Conservation (phyloP, 2,797 vertebrate genomes). For the Lycodopsis pacificus region DNA sequence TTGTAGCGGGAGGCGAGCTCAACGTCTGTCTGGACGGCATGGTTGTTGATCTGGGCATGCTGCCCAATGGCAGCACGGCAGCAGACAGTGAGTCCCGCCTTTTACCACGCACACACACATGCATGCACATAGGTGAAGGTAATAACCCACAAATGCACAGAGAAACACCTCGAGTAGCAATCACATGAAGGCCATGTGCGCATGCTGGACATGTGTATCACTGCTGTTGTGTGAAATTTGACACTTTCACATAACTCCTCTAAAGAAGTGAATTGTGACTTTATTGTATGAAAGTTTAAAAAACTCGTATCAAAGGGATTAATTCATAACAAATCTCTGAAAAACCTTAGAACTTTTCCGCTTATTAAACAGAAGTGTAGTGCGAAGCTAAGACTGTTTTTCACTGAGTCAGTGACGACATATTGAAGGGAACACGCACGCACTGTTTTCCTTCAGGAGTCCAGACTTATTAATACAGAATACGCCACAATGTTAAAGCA, state of each 20-base stretch:
- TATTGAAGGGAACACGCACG: conserved; percentile 14
- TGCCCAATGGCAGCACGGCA: conserved; percentile 89
- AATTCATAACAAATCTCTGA: not conserved
- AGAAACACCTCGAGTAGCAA: conserved; percentile 15
- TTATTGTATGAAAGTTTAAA: not conserved
- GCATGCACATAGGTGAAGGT: conserved; percentile 11
- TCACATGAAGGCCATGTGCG: conserved; percentile 8
- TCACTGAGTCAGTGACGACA: not conserved
- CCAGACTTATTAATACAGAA: conserved; percentile 30
- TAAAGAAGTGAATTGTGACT: not conserved
- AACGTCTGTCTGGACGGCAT: conserved; percentile 95
- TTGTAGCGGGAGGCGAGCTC: conserved; percentile 95
- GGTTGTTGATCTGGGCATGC: conserved; percentile 91
- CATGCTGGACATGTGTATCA: not conserved
- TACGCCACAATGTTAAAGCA: conserved; percentile 10
- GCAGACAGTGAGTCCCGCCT: conserved; percentile 91
- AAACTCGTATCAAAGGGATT: not conserved
- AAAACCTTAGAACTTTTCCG: not conserved
- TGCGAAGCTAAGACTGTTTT: not conserved
- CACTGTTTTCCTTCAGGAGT: conserved; percentile 32
- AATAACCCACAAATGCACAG: conserved; percentile 27
- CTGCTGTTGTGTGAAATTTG: not conserved
- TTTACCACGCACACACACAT: conserved; percentile 46
- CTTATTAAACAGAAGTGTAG: not conserved
- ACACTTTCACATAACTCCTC: not conserved